These are phyloP conservation scores for Candoia aspera DNA, from an alignment of 2,113 vertebrate genomes.

Conservation along the genomic window DNA sequence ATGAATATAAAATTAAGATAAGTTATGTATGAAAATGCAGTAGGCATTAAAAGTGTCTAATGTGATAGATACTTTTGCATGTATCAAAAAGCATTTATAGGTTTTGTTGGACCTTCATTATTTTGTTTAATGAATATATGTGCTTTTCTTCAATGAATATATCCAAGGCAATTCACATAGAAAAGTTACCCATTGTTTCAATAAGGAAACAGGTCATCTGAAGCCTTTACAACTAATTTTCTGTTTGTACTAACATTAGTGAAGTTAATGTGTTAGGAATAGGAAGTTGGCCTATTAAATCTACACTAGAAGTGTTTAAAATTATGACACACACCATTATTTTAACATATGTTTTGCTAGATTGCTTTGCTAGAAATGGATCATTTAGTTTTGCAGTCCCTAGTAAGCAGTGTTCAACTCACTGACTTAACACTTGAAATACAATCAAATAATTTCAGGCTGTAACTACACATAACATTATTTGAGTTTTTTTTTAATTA, in stretches of 20 bases:
- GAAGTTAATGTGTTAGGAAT: constrained; percentile 3
- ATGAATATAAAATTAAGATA: neutral
- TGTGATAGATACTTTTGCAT: neutral
- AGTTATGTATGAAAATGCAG: neutral
- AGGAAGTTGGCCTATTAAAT: neutral
- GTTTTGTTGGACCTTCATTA: neutral
- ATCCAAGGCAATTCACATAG: neutral
- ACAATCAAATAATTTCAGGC: neutral
- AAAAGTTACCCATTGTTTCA: neutral
- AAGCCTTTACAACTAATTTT: neutral
- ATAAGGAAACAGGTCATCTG: neutral
- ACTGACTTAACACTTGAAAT: neutral
- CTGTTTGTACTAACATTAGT: neutral
- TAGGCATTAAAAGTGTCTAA: neutral
- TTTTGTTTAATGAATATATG: neutral
- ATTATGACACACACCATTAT: neutral
- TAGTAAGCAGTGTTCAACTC: neutral
- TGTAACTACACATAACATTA: neutral
- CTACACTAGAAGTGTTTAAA: neutral
- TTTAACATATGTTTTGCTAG: neutral
- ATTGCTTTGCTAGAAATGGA: neutral
- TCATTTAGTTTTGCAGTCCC: neutral
- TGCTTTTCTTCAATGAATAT: neutral
- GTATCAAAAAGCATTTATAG: constrained; percentile 4
- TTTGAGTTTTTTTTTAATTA: neutral